phyloP scores from a whole-genome alignment of 2,113 vertebrate species.

The Rhinichthys klamathensis region DNA sequence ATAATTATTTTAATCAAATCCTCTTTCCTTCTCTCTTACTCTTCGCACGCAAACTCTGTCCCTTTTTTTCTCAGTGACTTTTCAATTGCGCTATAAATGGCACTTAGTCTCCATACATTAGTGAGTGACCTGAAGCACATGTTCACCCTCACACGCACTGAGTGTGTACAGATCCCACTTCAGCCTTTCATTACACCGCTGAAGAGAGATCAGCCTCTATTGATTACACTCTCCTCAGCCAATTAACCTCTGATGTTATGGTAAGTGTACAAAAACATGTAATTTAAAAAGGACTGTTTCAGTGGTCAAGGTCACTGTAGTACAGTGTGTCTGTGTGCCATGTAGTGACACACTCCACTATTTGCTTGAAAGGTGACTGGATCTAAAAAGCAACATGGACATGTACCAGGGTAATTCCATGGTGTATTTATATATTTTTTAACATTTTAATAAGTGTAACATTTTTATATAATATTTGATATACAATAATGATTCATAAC shows the following conservation, averaged over 20 bases:
- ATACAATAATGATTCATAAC: too few relatives aligned
- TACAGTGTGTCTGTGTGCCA: neutral
- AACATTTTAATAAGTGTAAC: too few relatives aligned
- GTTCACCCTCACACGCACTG: neutral
- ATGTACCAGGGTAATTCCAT: neutral
- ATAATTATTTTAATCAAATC: conserved; percentile 15
- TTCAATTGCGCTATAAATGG: conserved; percentile 12
- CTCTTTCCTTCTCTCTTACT: neutral
- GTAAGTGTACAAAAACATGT: neutral
- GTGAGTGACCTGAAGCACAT: neutral
- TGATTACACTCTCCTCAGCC: conserved; percentile 1
- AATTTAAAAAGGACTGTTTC: neutral
- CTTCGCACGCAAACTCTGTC: neutral
- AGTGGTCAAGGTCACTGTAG: neutral
- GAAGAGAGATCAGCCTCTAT: conserved; percentile 15
- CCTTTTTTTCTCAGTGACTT: neutral
- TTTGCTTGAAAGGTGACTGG: neutral
- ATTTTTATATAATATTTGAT: too few relatives aligned
- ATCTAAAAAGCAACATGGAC: neutral
- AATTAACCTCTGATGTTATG: conserved; percentile 18
- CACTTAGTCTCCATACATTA: conserved; percentile 15
- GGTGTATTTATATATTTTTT: too few relatives aligned
- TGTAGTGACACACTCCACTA: neutral
- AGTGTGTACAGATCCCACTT: conserved; percentile 36
- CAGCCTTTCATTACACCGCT: conserved; percentile 34